Evolutionary conservation across 2,888 invertebrate species (phyloP), one percentile per base, ranked within the genome.

Genomic region (Platypus cylindrus): DNA sequence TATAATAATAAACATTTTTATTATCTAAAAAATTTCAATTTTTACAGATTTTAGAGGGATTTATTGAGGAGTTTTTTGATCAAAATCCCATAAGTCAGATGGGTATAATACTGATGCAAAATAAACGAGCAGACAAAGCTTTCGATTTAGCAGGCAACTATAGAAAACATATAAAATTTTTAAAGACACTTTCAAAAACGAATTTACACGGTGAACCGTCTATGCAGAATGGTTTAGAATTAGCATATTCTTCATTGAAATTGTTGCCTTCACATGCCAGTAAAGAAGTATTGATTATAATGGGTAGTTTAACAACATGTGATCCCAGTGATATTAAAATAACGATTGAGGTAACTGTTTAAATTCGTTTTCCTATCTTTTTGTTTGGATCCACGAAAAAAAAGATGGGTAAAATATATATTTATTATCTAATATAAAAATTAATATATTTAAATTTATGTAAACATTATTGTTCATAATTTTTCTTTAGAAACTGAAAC

Each of bases 31-130:
- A 15, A 24, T 32, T 13, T 34, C 8, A 2, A 17, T 14, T 18
- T 32, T 67, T 73, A 45, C 58, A 91, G 87, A 66, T 94, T 9
- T 58, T 98, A 40, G 87, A 93, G 63, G 75, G 78, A 44, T 99
- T 97, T 60, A 77, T 98, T 38, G 87, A 93, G 49, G 94, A 95
- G 59, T 98, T 87, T 58, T 95, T 97, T 62, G 95, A 97, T 62
- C 93, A 95, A 61, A 99, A 98, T 64, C 98, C 98, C 7, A 84
- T 98, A 34, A 94, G 95, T 56, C 98, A 99, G 62, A 66, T 99
- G 45, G 97, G 97, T 15, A 66, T 98, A 22, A 82, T 98, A 44
- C 68, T 78, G 7, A 82, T 93, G 54, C 81, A 83, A 53, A 93
- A 93, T 56, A 97, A 97, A 62, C 70, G 91, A 47, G 91, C 94